phyloP scores from a whole-genome alignment of 2,797 vertebrate species.

The Lutra lutra region DNA sequence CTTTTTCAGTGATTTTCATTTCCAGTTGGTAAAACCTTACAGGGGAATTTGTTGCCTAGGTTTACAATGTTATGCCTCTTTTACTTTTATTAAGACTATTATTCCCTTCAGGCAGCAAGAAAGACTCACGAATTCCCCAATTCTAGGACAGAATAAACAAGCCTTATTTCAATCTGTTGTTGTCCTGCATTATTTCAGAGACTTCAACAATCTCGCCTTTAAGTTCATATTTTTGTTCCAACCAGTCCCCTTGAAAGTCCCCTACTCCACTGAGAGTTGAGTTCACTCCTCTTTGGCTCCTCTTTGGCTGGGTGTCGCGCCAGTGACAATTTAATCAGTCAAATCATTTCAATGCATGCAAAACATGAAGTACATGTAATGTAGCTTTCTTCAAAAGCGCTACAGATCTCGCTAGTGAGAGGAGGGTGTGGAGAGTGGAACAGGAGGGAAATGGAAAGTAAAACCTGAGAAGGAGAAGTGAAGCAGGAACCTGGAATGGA shows the following conservation, averaged over 20 bases:
- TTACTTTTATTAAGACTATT: constrained; percentile 48
- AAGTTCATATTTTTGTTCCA: not conserved
- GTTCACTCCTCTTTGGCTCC: not conserved
- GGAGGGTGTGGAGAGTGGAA: not conserved
- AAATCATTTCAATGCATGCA: not conserved
- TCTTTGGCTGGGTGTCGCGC: not conserved
- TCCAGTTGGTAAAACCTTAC: constrained; percentile 25
- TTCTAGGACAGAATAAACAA: constrained; percentile 25
- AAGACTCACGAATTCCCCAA: constrained; percentile 49
- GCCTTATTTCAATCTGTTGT: not conserved
- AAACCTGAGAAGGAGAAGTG: not conserved
- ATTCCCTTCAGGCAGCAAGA: not conserved
- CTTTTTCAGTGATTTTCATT: constrained; percentile 61
- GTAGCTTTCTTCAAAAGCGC: not conserved
- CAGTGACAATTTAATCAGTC: not conserved
- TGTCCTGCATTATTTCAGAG: constrained; percentile 7
- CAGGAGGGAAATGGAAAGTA: not conserved
- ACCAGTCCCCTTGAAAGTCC: not conserved
- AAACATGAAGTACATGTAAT: not conserved
- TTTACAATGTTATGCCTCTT: constrained; percentile 33
- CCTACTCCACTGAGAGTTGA: not conserved
- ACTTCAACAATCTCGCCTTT: not conserved
- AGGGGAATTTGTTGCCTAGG: constrained; percentile 27
- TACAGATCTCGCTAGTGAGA: not conserved
- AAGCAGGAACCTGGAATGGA: not conserved